phyloP scores from a whole-genome alignment of 2,888 invertebrate species.

The Lasioglossum figueresi region DNA sequence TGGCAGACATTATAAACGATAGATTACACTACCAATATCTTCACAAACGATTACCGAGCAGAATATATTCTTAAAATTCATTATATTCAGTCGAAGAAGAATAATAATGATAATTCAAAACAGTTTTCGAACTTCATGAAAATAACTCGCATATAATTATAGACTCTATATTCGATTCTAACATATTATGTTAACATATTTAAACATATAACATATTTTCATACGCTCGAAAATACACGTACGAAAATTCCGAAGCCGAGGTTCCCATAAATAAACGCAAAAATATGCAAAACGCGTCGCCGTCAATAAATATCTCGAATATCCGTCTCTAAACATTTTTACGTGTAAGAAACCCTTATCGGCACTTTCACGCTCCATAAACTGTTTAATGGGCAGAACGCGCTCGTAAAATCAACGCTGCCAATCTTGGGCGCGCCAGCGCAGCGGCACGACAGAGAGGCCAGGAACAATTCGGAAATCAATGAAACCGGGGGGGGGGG shows the following conservation, averaged over 20 bases:
- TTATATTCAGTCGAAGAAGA: not conserved
- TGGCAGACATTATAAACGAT: no score
- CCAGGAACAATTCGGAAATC: conserved; percentile 9
- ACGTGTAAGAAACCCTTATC: not conserved
- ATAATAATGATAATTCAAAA: not conserved
- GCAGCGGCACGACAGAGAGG: not conserved
- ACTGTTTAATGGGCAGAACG: not conserved
- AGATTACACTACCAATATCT: not conserved
- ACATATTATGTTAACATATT: no score
- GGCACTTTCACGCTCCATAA: not conserved
- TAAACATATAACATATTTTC: no score
- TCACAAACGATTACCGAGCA: not conserved
- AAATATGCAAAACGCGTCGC: not conserved
- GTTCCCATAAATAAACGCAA: not conserved
- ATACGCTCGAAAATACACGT: no score
- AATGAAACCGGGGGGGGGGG: not conserved
- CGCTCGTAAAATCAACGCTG: not conserved
- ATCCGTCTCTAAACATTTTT: not conserved
- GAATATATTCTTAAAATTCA: not conserved
- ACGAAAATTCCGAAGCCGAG: no score
- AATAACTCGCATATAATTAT: no score
- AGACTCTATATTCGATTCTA: no score
- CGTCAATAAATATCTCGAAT: not conserved
- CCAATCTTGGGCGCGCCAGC: not conserved
- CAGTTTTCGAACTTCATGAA: no score